phyloP scores from a whole-genome alignment of 2,113 vertebrate species.

The Garra rufa region DNA sequence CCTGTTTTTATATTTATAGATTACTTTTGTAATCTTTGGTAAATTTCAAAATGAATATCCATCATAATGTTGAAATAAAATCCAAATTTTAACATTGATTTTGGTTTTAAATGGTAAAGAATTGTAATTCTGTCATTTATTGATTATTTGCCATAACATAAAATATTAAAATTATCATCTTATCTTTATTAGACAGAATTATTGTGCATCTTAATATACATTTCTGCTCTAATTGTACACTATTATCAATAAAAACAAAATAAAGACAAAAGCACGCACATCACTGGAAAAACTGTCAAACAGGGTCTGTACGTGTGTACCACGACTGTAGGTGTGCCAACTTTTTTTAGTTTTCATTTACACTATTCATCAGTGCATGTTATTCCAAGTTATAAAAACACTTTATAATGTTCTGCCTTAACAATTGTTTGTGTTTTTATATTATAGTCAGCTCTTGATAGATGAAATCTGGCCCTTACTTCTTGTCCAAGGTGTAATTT shows the following conservation, averaged over 20 bases:
- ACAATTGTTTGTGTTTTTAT: neutral
- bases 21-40: neutral
- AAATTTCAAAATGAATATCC: neutral
- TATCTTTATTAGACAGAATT: neutral
- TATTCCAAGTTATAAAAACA: neutral
- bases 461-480: neutral
- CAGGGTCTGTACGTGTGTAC: too few species aligned
- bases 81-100: too few species aligned
- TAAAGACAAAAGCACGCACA: too few species aligned
- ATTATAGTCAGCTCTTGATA: neutral
- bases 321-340: too few species aligned
- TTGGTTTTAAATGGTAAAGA: neutral
- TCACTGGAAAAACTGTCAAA: too few species aligned
- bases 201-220: neutral
- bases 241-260: too few species aligned
- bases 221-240: neutral
- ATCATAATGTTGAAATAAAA: neutral
- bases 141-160: neutral
- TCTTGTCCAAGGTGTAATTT: neutral
- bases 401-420: neutral
- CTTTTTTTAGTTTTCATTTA: neutral
- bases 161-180: neutral
- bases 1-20: neutral
- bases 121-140: neutral
- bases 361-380: neutral